A percentile compares a stretch with the other conserved stretches of the same genome.
Evolutionary conservation across 2,888 invertebrate species (phyloP).

Genomic region (Phengaris alcon): DNA sequence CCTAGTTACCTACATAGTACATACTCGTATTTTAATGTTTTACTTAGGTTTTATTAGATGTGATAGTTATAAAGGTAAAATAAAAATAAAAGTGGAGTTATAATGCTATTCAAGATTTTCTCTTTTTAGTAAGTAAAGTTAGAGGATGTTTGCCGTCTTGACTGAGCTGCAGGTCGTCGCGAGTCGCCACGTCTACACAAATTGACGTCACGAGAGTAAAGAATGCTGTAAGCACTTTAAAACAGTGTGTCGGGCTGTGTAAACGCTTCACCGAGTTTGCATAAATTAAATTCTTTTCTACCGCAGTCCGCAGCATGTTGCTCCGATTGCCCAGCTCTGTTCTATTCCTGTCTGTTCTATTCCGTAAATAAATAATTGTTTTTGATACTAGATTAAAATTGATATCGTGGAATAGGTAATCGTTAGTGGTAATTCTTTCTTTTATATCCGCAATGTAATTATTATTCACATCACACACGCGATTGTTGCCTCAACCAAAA

Average conservation of each 20-base stretch:
- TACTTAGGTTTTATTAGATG: too few species aligned
- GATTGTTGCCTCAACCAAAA: slow-evolving; percentile 15
- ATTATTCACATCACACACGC: slow-evolving; percentile 9
- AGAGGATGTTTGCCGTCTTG: background rate
- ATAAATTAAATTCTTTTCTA: slow-evolving; percentile 15
- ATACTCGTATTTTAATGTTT: too few species aligned
- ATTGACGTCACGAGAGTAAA: slow-evolving; percentile 10
- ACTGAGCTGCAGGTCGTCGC: background rate
- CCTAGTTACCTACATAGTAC: too few species aligned
- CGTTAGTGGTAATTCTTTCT: slow-evolving; percentile 1
- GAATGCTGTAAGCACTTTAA: slow-evolving; percentile 1
- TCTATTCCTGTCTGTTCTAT: background rate
- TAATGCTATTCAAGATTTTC: too few species aligned
- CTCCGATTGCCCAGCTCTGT: slow-evolving; percentile 1
- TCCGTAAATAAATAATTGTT: background rate
- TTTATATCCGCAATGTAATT: slow-evolving; percentile 23
- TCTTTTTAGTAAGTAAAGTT: too few species aligned
- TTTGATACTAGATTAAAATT: background rate
- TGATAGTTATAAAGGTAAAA: too few species aligned
- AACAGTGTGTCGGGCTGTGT: slow-evolving; percentile 8
- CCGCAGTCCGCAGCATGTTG: slow-evolving; percentile 1
- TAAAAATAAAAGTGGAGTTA: too few species aligned
- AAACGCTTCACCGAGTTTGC: slow-evolving; percentile 14
- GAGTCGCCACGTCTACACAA: background rate
- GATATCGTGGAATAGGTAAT: slow-evolving; percentile 20